A percentile compares a stretch with the other conserved stretches of the same genome.
Evolutionary conservation across 2,888 invertebrate genomes (phyloP).

Genomic region (Margaritifera margaritifera): DNA sequence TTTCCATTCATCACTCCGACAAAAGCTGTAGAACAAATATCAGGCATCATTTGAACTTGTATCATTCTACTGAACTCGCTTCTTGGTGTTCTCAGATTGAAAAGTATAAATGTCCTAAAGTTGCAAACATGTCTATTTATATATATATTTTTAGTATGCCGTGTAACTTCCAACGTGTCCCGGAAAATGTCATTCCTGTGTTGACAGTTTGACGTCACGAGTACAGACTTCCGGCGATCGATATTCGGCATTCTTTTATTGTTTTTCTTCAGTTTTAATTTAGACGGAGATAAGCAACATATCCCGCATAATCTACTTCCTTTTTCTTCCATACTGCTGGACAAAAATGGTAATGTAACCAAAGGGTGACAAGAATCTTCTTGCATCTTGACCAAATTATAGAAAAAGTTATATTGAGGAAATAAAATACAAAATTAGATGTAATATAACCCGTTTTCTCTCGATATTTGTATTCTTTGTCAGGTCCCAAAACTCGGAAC

Average conservation of each 20-base stretch:
- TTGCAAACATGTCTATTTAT: too few relatives aligned
- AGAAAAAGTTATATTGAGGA: too few relatives aligned
- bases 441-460: not conserved
- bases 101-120: too few relatives aligned
- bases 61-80: constrained; percentile 1
- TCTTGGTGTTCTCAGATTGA: too few relatives aligned
- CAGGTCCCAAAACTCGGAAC: not conserved
- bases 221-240: too few relatives aligned
- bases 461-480: not conserved
- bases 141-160: too few relatives aligned
- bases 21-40: constrained; percentile 6
- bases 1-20: not conserved
- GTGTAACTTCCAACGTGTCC: constrained; percentile 51
- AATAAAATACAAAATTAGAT: too few relatives aligned
- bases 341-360: constrained; percentile 19
- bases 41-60: constrained; percentile 5
- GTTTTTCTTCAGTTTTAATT: too few relatives aligned
- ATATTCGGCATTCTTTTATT: too few relatives aligned
- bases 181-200: constrained; percentile 17
- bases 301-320: not conserved
- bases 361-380: too few relatives aligned
- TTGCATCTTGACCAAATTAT: too few relatives aligned
- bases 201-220: constrained; percentile 11
- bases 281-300: too few relatives aligned
- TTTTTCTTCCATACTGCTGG: constrained; percentile 41